phyloP scores from a whole-genome alignment of 1,140 invertebrate genomes.

The Holotrichia oblita region DNA sequence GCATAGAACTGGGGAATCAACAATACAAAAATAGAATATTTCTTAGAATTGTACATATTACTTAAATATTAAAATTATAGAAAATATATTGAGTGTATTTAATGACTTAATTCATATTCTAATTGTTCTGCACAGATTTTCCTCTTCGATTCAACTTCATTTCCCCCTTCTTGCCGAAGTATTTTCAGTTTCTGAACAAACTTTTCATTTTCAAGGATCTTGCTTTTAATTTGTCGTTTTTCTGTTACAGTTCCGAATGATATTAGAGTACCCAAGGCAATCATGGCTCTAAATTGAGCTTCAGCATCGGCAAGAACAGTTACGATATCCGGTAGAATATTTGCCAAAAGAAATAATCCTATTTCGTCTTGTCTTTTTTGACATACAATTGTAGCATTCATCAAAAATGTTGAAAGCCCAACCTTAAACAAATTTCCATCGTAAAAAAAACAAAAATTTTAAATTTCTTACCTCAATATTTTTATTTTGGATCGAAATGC shows the following conservation, averaged over 20 bases:
- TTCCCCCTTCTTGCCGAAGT: slow-evolving; percentile 54
- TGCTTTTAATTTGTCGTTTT: slow-evolving; percentile 53
- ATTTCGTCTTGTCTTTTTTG: slow-evolving; percentile 61
- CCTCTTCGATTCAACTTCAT: slow-evolving; percentile 59
- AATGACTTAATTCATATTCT: slow-evolving; percentile 43
- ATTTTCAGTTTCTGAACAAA: slow-evolving; percentile 59
- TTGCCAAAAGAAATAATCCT: slow-evolving; percentile 62
- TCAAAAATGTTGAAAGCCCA: slow-evolving; percentile 79
- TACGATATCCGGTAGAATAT: slow-evolving; percentile 66
- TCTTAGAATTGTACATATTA: slow-evolving; percentile 44
- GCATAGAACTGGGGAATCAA: slow-evolving; percentile 10
- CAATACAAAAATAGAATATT: slow-evolving; percentile 8
- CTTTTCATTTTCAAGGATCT: slow-evolving; percentile 59
- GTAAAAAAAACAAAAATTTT: background rate
- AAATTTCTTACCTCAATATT: slow-evolving; percentile 69
- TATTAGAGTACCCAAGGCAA: slow-evolving; percentile 75
- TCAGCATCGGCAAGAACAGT: slow-evolving; percentile 71
- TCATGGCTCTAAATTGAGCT: slow-evolving; percentile 73
- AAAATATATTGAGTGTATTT: slow-evolving; percentile 36
- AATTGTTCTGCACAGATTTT: slow-evolving; percentile 56
- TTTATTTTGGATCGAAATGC: slow-evolving; percentile 69
- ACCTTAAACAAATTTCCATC: slow-evolving; percentile 66
- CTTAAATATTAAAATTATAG: slow-evolving; percentile 38
- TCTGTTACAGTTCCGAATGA: slow-evolving; percentile 54
- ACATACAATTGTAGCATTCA: slow-evolving; percentile 78